Conservation (phyloP, 2,888 invertebrate species). For the Altica lythri region DNA sequence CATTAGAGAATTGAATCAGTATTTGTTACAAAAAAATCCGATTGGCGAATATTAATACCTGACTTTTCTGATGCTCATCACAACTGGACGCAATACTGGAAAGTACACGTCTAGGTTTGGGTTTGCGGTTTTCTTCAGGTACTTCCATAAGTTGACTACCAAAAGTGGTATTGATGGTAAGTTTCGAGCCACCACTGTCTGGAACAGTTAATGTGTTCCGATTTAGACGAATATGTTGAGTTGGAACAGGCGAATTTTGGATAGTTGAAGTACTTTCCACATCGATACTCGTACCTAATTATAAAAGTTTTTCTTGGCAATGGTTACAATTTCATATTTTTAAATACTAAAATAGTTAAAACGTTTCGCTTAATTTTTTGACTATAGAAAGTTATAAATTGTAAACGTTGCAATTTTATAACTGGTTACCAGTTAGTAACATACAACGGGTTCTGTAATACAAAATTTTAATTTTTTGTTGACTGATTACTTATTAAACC, state of each 20-base stretch:
- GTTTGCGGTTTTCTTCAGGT: slow-evolving; percentile 38
- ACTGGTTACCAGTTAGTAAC: no score
- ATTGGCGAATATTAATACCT: slow-evolving; percentile 29
- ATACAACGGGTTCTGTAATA: no score
- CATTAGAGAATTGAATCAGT: no score
- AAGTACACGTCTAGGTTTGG: slow-evolving; percentile 60
- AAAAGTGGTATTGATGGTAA: slow-evolving; percentile 58
- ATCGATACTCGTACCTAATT: slow-evolving; percentile 58
- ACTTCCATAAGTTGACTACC: slow-evolving; percentile 53
- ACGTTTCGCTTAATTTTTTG: no score
- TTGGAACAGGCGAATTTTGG: slow-evolving; percentile 61
- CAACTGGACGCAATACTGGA: slow-evolving; percentile 71
- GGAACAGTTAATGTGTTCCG: slow-evolving; percentile 60
- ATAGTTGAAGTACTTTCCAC: slow-evolving; percentile 63
- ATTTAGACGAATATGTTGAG: slow-evolving; percentile 52
- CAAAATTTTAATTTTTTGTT: no score
- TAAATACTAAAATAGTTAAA: not conserved
- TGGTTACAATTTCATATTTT: slow-evolving; percentile 15
- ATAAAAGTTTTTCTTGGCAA: slow-evolving; percentile 33
- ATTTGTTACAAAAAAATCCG: no score
- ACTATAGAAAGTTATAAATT: no score
- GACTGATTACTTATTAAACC: no score
- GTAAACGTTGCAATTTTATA: no score
- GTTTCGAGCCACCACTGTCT: slow-evolving; percentile 59
- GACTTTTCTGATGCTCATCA: slow-evolving; percentile 59